Percentiles rank a stretch among this genome's conserved stretches.
Conservation (phyloP, 2,888 invertebrate species). For the Mimumesa dahlbomi region DNA sequence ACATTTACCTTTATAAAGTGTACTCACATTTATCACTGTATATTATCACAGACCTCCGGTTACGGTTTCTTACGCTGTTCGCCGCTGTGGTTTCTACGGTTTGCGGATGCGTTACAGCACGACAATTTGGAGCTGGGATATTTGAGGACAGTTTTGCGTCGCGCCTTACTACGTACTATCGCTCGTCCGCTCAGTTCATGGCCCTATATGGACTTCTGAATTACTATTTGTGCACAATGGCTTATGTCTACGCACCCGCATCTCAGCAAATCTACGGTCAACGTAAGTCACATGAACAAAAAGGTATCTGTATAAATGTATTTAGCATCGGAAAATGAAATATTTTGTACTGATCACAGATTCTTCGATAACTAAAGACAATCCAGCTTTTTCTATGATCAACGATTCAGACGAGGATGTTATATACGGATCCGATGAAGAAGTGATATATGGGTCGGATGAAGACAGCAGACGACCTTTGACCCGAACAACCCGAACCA, state of each 20-base stretch:
- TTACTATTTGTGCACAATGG: slow-evolving; percentile 96
- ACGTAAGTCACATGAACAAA: slow-evolving; percentile 83
- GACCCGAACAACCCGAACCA: slow-evolving; percentile 85
- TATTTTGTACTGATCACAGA: slow-evolving; percentile 82
- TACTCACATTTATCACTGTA: too few relatives aligned
- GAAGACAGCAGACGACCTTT: slow-evolving; percentile 92
- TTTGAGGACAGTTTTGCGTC: slow-evolving; percentile 97
- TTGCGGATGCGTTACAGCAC: slow-evolving; percentile 87
- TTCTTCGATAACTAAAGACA: slow-evolving; percentile 95
- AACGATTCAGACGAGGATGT: slow-evolving; percentile 99
- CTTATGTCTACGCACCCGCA: slow-evolving; percentile 95
- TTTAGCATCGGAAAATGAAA: too few relatives aligned
- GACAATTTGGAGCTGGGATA: slow-evolving; percentile 93
- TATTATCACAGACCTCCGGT: slow-evolving; percentile 87
- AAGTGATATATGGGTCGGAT: slow-evolving; percentile 96
- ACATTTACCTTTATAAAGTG: too few relatives aligned
- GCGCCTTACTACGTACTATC: slow-evolving; percentile 91
- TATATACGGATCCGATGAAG: slow-evolving; percentile 97
- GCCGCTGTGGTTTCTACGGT: slow-evolving; percentile 91
- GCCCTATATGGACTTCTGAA: slow-evolving; percentile 96
- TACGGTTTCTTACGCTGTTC: slow-evolving; percentile 93
- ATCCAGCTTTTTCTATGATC: slow-evolving; percentile 98
- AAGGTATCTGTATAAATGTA: background rate
- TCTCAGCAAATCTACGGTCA: slow-evolving; percentile 89
- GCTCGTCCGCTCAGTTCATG: slow-evolving; percentile 97